These are phyloP conservation scores for Morus bassanus DNA, from an alignment of 2,797 vertebrate genomes.

Conservation along the genomic window DNA sequence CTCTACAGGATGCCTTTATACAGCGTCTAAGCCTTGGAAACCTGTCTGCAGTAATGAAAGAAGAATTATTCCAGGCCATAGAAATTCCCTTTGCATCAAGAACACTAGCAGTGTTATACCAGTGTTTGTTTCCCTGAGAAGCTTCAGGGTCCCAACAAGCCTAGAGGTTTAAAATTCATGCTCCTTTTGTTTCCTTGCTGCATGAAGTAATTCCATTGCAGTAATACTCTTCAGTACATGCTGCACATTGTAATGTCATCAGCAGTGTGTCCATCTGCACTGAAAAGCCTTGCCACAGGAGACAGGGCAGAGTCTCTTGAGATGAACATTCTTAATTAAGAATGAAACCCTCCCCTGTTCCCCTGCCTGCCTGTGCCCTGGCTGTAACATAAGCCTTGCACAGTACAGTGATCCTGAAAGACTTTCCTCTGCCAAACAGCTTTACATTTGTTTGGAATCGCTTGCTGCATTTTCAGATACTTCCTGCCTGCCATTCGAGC, in stretches of 20 bases:
- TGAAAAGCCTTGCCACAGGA: conserved; percentile 42
- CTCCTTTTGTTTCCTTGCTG: conserved; percentile 52
- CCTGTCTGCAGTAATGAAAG: conserved; percentile 47
- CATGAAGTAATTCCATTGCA: conserved; percentile 65
- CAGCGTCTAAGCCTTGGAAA: conserved; percentile 23
- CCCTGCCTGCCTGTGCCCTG: conserved; percentile 1
- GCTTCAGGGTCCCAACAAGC: conserved; percentile 46
- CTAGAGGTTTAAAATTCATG: conserved; percentile 54
- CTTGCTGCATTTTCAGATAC: conserved; percentile 17
- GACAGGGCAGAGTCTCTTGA: conserved; percentile 31
- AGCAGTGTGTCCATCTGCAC: conserved; percentile 68
- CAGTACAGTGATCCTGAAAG: conserved; percentile 32
- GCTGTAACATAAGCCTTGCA: conserved; percentile 33
- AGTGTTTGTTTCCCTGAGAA: conserved; percentile 50
- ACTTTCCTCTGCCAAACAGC: neutral
- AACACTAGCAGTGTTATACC: conserved; percentile 25
- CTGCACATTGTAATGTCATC: conserved; percentile 38
- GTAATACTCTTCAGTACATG: conserved; percentile 44
- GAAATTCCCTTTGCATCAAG: conserved; percentile 57
- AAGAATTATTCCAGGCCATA: conserved; percentile 53
- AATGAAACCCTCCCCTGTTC: conserved; percentile 42
- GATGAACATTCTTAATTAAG: conserved; percentile 44
- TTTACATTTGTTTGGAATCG: conserved; percentile 18
- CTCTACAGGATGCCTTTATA: conserved; percentile 34
- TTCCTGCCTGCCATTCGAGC: conserved; percentile 16